Evolutionary conservation across 1,140 invertebrate genomes (phyloP), one percentile per base, ranked within the genome.

Genomic region (Trichoplusia ni): DNA sequence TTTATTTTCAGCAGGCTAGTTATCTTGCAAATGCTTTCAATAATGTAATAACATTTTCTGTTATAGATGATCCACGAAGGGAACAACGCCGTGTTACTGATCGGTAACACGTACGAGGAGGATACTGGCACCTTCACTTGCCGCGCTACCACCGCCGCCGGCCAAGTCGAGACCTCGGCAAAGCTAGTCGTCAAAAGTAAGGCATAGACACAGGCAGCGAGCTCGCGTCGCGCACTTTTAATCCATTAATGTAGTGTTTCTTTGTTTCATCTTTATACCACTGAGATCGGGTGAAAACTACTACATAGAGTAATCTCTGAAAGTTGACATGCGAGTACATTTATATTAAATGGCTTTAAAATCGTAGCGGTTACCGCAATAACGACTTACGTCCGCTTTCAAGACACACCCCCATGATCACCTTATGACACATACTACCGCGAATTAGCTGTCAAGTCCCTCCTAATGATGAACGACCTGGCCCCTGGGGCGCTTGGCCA

Each of bases 111-210:
- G 6, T 97, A 97, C 81, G 96, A 98, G 92, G 97, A 99, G 92
- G 98, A 99, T 91, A 95, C 95, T 56, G 98, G 98, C 62, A 93
- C 93, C 33, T 99, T 98, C 92, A 97, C 96, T 14, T 98, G 97
- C 86, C 94, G 96, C 71, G 97, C 97, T 27, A 96, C 96, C 56
- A 98, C 97, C 67, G 94, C 95, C 61, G 96, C 95, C 76, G 97
- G 97, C 86, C 96, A 97, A 91, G 96, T 96, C 77, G 96, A 98
- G 93, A 96, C 96, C 40, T 97, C 95, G 75, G 97, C 97, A 75
- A 96, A 95, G 91, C 94, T 99, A 92, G 96, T 95, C 92, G 97
- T 98, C 91, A 97, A 97, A 97, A 98, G 98, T 98, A 98, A 97
- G 97, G 95, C 95, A 92, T 97, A 95, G 95, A 92, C 82, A 89